Evolutionary conservation across 2,888 invertebrate species (phyloP).

Genomic region (Dasypogon diadema): DNA sequence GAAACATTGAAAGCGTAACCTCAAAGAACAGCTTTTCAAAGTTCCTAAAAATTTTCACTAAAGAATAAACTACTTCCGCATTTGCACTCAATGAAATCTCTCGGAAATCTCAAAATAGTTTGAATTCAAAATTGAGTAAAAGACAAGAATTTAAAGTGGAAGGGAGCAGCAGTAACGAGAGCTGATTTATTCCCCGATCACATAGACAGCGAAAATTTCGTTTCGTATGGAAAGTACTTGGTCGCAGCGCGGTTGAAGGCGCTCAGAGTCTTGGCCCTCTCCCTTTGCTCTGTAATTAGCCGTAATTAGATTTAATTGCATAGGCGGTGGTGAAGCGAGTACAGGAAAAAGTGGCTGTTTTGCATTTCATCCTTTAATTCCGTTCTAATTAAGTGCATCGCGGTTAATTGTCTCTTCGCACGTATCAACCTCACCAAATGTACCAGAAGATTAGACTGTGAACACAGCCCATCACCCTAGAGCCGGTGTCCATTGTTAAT

Average conservation of each 20-base stretch:
- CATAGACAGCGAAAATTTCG: background rate
- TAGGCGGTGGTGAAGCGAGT: slow-evolving; percentile 53
- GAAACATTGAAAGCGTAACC: no score
- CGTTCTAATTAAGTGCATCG: slow-evolving; percentile 55
- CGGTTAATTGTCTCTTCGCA: slow-evolving; percentile 56
- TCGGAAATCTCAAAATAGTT: no score
- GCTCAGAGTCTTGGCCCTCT: background rate
- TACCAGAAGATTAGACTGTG: slow-evolving; percentile 39
- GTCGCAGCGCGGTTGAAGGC: background rate
- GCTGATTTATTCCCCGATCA: background rate
- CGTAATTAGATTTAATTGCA: slow-evolving; percentile 56
- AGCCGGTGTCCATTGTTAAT: slow-evolving; percentile 13
- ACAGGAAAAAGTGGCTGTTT: slow-evolving; percentile 51
- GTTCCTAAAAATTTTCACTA: no score
- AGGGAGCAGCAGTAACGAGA: background rate
- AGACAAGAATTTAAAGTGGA: no score
- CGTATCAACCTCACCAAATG: slow-evolving; percentile 51
- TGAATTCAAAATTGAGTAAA: no score
- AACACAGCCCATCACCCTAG: slow-evolving; percentile 1
- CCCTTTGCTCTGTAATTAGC: slow-evolving; percentile 52
- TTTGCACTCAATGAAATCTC: no score
- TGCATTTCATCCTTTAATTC: slow-evolving; percentile 56
- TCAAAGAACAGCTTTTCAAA: no score
- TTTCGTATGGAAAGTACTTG: background rate
- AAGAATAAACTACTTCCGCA: no score